Evolutionary conservation across 2,888 invertebrate genomes (phyloP).

Genomic region (Drosophila villosipedis): DNA sequence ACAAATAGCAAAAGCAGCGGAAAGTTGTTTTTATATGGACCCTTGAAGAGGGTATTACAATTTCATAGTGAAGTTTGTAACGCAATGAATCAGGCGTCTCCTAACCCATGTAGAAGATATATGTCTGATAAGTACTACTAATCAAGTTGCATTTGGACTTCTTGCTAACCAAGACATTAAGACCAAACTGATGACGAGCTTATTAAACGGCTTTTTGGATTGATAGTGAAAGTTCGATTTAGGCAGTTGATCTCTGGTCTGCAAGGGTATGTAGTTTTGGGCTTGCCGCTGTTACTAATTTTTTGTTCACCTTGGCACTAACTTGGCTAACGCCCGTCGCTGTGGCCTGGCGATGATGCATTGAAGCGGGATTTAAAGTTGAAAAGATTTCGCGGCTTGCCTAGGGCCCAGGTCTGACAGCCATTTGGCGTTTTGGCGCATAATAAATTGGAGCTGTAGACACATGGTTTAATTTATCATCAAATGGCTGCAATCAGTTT

Average conservation of each 20-base stretch:
- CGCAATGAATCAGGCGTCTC: not conserved
- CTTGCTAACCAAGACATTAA: not conserved
- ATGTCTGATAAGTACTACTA: not conserved
- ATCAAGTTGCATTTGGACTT: not conserved
- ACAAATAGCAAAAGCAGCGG: constrained; percentile 30
- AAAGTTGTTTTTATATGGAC: constrained; percentile 50
- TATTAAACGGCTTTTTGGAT: too few species aligned
- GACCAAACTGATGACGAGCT: too few species aligned
- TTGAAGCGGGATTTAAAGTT: constrained; percentile 79
- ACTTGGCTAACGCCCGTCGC: constrained; percentile 45
- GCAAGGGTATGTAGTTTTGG: not conserved
- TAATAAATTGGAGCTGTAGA: constrained; percentile 78
- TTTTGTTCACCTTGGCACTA: constrained; percentile 53
- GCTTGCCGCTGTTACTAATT: constrained; percentile 3
- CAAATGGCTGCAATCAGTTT: constrained; percentile 71
- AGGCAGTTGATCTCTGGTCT: not conserved
- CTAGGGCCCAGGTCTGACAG: constrained; percentile 62
- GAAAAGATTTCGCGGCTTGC: constrained; percentile 76
- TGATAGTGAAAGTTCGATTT: not conserved
- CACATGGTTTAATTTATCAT: constrained; percentile 78
- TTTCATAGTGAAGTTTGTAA: not conserved
- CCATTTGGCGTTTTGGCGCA: constrained; percentile 79
- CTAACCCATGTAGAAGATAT: not conserved
- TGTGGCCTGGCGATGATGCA: constrained; percentile 69
- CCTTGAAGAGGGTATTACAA: not conserved